phyloP scores from a whole-genome alignment of 2,113 vertebrate genomes.

The Ammodramus savannarum region DNA sequence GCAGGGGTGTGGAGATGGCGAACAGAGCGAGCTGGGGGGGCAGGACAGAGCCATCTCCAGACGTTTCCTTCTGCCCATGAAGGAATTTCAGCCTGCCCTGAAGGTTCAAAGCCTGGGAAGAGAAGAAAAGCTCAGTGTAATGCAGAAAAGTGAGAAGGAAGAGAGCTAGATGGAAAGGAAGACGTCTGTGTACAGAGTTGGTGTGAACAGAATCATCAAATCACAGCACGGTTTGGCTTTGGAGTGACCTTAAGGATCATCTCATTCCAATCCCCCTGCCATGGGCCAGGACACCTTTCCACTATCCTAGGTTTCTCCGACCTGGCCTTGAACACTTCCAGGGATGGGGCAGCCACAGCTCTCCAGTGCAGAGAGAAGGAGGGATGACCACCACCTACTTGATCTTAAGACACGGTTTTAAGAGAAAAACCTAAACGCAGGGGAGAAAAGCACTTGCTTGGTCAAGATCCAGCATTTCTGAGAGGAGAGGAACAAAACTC shows the following conservation, averaged over 20 bases:
- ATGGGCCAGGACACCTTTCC: background rate
- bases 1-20: conserved; percentile 76
- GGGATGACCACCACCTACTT: background rate
- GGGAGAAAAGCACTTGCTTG: background rate
- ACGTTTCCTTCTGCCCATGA: conserved; percentile 69
- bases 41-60: conserved; percentile 60
- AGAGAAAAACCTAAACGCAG: background rate
- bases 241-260: background rate
- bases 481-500: background rate
- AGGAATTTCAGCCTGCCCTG: conserved; percentile 80
- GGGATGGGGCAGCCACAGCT: background rate
- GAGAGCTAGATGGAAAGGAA: background rate
- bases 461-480: background rate
- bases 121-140: background rate
- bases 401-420: background rate
- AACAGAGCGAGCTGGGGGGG: conserved; percentile 75
- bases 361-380: background rate
- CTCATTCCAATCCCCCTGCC: background rate
- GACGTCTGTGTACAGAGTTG: background rate
- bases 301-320: background rate
- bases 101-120: conserved; percentile 72
- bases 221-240: background rate
- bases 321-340: background rate
- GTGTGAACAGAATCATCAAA: background rate
- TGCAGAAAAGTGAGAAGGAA: background rate